Percentiles rank a stretch among this genome's conserved stretches.
Evolutionary conservation across 2,888 invertebrate genomes (phyloP).

Genomic region (Zaprionus bogoriensis): DNA sequence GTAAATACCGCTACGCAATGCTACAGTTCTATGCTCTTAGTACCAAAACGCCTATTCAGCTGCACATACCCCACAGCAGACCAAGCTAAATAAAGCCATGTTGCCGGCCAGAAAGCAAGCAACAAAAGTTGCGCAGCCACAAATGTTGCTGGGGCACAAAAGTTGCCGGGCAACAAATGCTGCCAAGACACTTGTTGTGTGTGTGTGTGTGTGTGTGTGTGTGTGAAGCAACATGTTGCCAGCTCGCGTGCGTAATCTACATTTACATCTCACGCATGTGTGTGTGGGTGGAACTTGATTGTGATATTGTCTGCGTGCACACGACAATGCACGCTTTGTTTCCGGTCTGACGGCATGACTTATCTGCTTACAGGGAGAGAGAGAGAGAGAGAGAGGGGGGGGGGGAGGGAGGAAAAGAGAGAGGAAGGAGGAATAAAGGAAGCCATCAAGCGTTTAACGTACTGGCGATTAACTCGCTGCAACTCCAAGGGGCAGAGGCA

Average conservation of each 20-base stretch:
- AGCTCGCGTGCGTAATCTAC: conserved; percentile 43
- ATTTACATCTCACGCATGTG: conserved; percentile 61
- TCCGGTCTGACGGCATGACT: conserved; percentile 38
- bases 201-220: conserved; percentile 52
- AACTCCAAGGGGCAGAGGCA: conserved; percentile 46
- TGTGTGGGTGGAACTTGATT: conserved; percentile 7
- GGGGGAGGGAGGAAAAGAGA: background rate
- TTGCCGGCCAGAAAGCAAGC: background rate
- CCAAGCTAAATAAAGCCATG: background rate
- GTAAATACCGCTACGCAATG: no score
- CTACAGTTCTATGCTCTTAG: background rate
- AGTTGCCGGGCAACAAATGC: conserved; percentile 13
- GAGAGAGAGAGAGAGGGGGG: no score
- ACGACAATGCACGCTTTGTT: conserved; percentile 37
- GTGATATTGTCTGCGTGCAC: conserved; percentile 15
- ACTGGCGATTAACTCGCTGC: conserved; percentile 56
- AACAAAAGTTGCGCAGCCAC: background rate
- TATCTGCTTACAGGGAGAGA: no score
- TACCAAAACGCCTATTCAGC: background rate
- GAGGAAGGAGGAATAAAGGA: conserved; percentile 21
- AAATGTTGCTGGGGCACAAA: conserved; percentile 13
- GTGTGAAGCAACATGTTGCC: conserved; percentile 36
- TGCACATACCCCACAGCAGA: background rate
- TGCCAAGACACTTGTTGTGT: conserved; percentile 66
- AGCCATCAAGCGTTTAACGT: conserved; percentile 31